phyloP scores from a whole-genome alignment of 2,888 invertebrate species.

The Ectobius pallidus region DNA sequence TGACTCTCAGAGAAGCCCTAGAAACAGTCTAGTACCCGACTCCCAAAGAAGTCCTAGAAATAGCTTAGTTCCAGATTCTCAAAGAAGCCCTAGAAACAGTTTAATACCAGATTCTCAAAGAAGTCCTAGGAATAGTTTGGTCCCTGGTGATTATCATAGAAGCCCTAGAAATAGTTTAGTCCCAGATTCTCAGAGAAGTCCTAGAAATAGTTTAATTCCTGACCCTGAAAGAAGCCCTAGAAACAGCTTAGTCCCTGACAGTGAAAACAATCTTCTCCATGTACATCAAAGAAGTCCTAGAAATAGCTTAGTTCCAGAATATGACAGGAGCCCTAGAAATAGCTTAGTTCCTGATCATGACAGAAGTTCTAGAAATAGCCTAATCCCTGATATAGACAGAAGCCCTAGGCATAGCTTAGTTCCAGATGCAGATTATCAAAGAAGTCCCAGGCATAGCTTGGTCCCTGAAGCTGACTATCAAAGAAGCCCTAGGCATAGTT shows the following conservation, averaged over 20 bases:
- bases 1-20: slow-evolving; percentile 62
- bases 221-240: slow-evolving; percentile 62
- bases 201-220: slow-evolving; percentile 62
- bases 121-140: slow-evolving; percentile 61
- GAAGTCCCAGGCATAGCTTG: slow-evolving; percentile 52
- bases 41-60: slow-evolving; percentile 62
- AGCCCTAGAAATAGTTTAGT: slow-evolving; percentile 69
- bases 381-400: slow-evolving; percentile 60
- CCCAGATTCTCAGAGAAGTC: slow-evolving; percentile 62
- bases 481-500: slow-evolving; percentile 66
- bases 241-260: slow-evolving; percentile 67
- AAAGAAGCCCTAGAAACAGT: slow-evolving; percentile 58
- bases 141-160: slow-evolving; percentile 59
- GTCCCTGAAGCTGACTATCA: slow-evolving; percentile 54
- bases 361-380: slow-evolving; percentile 61
- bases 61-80: slow-evolving; percentile 63
- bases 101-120: slow-evolving; percentile 54
- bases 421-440: slow-evolving; percentile 57
- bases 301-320: slow-evolving; percentile 63
- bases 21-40: slow-evolving; percentile 68
- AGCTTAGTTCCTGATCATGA: slow-evolving; percentile 69
- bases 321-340: slow-evolving; percentile 65
- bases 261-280: too few species aligned
- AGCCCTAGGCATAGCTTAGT: slow-evolving; percentile 55
- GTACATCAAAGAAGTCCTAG: slow-evolving; percentile 60